Base-by-base conservation (phyloP, 1,140 invertebrate genomes). In the Chironomus striatipennis region DNA sequence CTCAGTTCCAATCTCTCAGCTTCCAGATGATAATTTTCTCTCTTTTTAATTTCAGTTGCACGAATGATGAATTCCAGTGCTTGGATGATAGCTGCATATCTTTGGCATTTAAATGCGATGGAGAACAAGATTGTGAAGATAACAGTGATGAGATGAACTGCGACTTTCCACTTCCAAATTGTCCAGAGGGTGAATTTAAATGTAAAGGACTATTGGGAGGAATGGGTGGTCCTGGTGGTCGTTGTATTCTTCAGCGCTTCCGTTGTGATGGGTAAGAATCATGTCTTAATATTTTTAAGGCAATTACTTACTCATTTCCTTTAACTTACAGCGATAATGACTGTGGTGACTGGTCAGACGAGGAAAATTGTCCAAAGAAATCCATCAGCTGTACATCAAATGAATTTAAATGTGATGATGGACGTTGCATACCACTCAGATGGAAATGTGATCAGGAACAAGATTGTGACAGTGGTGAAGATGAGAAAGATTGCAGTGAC, bases 341-440 rank as follows among this genome's bases (percentile, higher is more conserved):
- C 79, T 97, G 95, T 79, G 93, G 92, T 1, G 94, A 96, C 80
- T 90, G 89, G 85, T 93, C 90, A 74, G 91, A 93, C 77, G 91
- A 93, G 79, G 88, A 90, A 77, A 87, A 88, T 75, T 93, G 91
- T 78, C 86, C 87, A 0, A 79, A 85, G 70, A 82, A 82, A 74
- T 78, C 80, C 6, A 80, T 79, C 4, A 78, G 81, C 24, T 82
- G 81, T 75, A 81, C 79, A 1, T 77, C 80, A 0, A 79, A 74
- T 65, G 80, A 82, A 21, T 82, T 79, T 77, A 89, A 88, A 80
- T 91, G 90, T 76, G 84, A 81, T 18, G 89, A 88, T 78, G 91
- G 91, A 1, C 88, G 87, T 73, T 90, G 88, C 79, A 94, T 95
- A 70, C 90, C 89, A 0, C 87, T 89, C 47, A 86, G 87, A 17